These are phyloP conservation scores for Drosophila pachea DNA, from an alignment of 1,140 invertebrate species.

Conservation along the genomic window DNA sequence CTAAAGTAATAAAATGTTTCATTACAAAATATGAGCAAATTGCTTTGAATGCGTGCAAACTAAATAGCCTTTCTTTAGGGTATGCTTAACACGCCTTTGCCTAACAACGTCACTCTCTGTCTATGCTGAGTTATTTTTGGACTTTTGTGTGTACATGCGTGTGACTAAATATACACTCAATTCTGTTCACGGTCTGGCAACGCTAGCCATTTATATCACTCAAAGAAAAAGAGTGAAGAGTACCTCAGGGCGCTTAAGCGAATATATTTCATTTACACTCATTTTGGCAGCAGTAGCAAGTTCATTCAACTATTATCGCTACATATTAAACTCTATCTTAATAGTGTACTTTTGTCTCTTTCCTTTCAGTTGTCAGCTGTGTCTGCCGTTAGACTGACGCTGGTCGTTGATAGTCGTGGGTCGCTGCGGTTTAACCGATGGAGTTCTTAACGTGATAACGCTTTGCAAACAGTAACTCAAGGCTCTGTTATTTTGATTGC, in stretches of 20 bases:
- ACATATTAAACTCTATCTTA: constrained; percentile 6
- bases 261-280: constrained; percentile 3
- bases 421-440: neutral
- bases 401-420: neutral
- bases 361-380: constrained; percentile 2
- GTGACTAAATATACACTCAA: constrained; percentile 17
- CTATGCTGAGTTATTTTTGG: constrained; percentile 52
- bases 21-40: constrained; percentile 14
- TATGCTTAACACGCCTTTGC: constrained; percentile 27
- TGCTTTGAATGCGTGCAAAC: neutral
- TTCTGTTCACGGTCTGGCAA: constrained; percentile 28
- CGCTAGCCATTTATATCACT: constrained; percentile 7
- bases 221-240: neutral
- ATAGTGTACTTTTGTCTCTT: constrained; percentile 2
- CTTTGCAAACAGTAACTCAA: constrained; percentile 46
- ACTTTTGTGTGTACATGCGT: constrained; percentile 22
- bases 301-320: constrained; percentile 40
- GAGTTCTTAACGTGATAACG: constrained; percentile 6
- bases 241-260: neutral
- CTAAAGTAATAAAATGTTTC: constrained; percentile 61
- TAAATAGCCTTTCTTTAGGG: constrained; percentile 27
- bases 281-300: constrained; percentile 13
- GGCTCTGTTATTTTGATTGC: constrained; percentile 20
- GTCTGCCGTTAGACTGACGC: constrained; percentile 10
- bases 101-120: constrained; percentile 7